Conservation (phyloP, 2,888 invertebrate species). For the Eledona agricola region DNA sequence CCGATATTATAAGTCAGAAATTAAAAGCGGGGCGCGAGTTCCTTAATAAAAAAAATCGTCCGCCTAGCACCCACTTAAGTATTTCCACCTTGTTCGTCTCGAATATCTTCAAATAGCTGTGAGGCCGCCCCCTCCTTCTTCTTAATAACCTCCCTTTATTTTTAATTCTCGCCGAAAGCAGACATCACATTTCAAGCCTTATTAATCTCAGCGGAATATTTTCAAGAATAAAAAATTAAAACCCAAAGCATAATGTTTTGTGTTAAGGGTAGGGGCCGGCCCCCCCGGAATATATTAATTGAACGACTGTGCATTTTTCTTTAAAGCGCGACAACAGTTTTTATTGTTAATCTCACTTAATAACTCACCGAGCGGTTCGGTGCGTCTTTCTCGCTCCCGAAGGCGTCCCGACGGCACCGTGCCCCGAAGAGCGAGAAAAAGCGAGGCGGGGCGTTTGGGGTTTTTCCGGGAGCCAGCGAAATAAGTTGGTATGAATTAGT, state of each 20-base stretch:
- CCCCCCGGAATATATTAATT: slow-evolving; percentile 61
- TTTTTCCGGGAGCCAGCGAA: slow-evolving; percentile 54
- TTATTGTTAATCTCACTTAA: slow-evolving; percentile 59
- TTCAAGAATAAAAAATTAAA: slow-evolving; percentile 61
- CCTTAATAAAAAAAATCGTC: slow-evolving; percentile 43
- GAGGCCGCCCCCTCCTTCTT: slow-evolving; percentile 36
- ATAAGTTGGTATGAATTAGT: slow-evolving; percentile 60
- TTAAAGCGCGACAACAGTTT: slow-evolving; percentile 59
- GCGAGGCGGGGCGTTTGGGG: slow-evolving; percentile 51
- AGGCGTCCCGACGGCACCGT: slow-evolving; percentile 39
- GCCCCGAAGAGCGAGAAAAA: slow-evolving; percentile 45
- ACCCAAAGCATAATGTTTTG: slow-evolving; percentile 60
- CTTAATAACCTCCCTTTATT: slow-evolving; percentile 55
- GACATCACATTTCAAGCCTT: slow-evolving; percentile 61
- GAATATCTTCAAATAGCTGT: slow-evolving; percentile 43
- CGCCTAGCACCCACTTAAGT: slow-evolving; percentile 42
- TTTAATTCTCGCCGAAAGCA: slow-evolving; percentile 59
- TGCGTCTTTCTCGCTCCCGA: slow-evolving; percentile 38
- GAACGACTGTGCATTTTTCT: slow-evolving; percentile 62
- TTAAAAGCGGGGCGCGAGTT: slow-evolving; percentile 30
- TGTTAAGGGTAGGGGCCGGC: slow-evolving; percentile 45
- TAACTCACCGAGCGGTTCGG: slow-evolving; percentile 47
- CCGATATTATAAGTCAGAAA: slow-evolving; percentile 10
- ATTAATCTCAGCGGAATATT: slow-evolving; percentile 61
- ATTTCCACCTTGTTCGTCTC: slow-evolving; percentile 43